Base-by-base conservation (phyloP, 2,797 vertebrate genomes). In the Galaxias olidus region DNA sequence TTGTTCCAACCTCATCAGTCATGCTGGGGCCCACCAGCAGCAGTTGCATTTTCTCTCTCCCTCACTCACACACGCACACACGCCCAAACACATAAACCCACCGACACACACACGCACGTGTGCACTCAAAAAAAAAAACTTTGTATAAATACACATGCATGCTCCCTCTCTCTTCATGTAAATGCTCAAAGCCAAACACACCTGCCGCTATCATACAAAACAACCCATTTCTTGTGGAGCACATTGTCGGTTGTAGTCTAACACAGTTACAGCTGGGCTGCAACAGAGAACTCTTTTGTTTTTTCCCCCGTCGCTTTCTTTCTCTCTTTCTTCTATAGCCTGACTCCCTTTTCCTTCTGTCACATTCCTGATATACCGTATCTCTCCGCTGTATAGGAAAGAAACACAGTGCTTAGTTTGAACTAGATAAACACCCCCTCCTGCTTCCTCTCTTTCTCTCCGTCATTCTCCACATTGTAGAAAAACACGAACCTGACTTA, bases 1-100 rank as follows among this genome's bases (percentile, higher is more conserved):
- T 92, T 92, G 88, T 90, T 92, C 87, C 89, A 91, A 88, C 85
- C 83, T 91, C 88, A 87, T 90, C 90, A 90, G 89, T 92, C 90
- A 89, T 87, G 86, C 88, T 90, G 90, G 87, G 91, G 90, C 89
- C 91, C 89, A 91, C 91, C 88, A 88, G 87, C 90, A 89, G 89
- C 73, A 74, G 57, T 56, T 71, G 48, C 20, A 50, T 30, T 30
- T 30, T 30, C 30, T 30, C 30, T 30, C 30, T 30, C 30, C 30
- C 30, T 30, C 30, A 30, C 30, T 30, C 30, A 30, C 30, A 30
- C 59, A 50, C 41, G 12, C 45, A 43, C 65, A 46, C 57, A 45
- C 6, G n/a, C 18, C 18, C n/a, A n/a, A 19, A 49, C 55, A 40
- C 15, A 44, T 30, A 45, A 78, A 83, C 80, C 86, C 85, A 80